Conservation (phyloP, 1,140 invertebrate genomes). For the Steinernema khuongi region DNA sequence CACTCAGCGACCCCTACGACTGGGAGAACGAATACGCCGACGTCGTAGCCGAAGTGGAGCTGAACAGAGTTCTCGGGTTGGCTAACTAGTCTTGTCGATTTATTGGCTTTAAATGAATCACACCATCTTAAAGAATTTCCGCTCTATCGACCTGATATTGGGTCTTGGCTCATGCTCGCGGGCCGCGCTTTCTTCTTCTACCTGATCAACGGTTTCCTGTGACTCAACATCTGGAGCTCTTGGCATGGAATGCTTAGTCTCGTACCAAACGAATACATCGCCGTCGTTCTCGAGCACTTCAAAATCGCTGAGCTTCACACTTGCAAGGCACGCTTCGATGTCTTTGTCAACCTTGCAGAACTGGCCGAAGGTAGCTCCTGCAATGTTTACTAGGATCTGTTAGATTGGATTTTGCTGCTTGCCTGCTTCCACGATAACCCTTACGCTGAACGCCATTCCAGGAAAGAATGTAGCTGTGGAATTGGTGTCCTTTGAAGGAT, state of each 20-base stretch:
- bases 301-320: neutral
- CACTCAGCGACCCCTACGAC: slow-evolving; percentile 37
- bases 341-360: neutral
- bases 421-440: neutral
- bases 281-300: neutral
- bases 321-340: neutral
- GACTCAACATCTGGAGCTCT: no score
- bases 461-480: neutral
- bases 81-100: no score
- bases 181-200: no score
- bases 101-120: neutral
- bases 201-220: no score
- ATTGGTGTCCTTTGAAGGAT: neutral
- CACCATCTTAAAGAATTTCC: neutral
- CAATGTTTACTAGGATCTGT: neutral
- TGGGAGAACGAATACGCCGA: slow-evolving; percentile 48
- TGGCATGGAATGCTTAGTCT: no score
- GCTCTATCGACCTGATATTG: neutral
- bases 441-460: neutral
- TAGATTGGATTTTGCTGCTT: neutral
- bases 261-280: neutral
- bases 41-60: slow-evolving; percentile 28
- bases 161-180: no score
- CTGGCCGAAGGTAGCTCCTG: neutral
- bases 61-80: slow-evolving; percentile 22